phyloP scores from a whole-genome alignment of 2,797 vertebrate genomes.

The Acanthurus lineatus region DNA sequence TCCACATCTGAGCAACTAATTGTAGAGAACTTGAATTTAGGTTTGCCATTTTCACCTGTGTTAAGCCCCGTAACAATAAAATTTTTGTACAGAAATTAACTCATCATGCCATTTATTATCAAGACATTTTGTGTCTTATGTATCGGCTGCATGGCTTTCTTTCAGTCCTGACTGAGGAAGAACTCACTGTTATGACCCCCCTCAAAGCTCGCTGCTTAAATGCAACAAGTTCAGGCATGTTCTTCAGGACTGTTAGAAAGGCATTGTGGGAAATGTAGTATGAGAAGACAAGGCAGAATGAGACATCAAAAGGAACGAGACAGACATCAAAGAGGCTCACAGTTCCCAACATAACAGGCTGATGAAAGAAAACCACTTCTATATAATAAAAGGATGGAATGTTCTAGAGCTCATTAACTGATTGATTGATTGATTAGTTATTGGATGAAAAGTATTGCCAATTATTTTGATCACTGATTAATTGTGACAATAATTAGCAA shows the following conservation, averaged over 20 bases:
- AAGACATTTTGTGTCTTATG: neutral
- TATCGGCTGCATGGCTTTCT: neutral
- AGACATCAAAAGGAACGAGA: neutral
- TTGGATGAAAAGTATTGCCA: neutral
- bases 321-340: neutral
- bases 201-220: neutral
- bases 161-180: neutral
- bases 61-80: neutral
- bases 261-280: conserved; percentile 37
- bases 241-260: neutral
- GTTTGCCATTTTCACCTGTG: too few relatives aligned
- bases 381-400: neutral
- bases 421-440: neutral
- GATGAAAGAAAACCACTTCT: neutral
- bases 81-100: neutral
- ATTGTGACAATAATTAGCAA: neutral
- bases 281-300: neutral
- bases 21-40: too few relatives aligned
- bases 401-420: neutral
- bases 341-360: neutral
- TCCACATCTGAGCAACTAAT: too few relatives aligned
- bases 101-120: neutral
- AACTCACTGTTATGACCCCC: too few relatives aligned
- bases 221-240: conserved; percentile 38
- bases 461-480: neutral